phyloP scores from a whole-genome alignment of 2,797 vertebrate genomes.

The Psittacula echo region DNA sequence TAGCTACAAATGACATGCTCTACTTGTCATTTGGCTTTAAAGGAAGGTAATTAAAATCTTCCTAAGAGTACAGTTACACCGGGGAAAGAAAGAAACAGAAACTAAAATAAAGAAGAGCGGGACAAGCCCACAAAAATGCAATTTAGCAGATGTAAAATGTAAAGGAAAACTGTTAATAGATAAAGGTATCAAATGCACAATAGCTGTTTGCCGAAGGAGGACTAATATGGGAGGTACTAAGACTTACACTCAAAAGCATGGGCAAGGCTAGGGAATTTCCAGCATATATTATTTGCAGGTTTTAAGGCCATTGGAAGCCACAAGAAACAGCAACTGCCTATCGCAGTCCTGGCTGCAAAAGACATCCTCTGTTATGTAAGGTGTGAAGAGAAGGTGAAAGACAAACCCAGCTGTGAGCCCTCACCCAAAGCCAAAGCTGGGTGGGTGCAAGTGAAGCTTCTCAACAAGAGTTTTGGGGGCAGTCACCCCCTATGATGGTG shows the following conservation, averaged over 20 bases:
- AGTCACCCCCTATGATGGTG: neutral
- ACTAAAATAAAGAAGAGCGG: neutral
- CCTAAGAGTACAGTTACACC: conserved; percentile 48
- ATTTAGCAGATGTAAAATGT: conserved; percentile 52
- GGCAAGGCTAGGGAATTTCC: conserved; percentile 52
- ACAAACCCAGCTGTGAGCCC: neutral
- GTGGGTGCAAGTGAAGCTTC: neutral
- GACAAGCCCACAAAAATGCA: conserved; percentile 64
- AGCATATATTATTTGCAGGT: neutral
- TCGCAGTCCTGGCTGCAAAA: neutral
- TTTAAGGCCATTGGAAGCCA: conserved; percentile 28
- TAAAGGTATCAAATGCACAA: conserved; percentile 33
- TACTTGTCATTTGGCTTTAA: conserved; percentile 67
- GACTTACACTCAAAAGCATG: neutral
- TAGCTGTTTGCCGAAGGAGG: conserved; percentile 36
- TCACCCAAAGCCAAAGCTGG: neutral
- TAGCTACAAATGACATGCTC: conserved; percentile 72
- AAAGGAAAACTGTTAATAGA: conserved; percentile 29
- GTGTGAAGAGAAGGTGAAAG: neutral
- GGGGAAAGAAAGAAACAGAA: neutral
- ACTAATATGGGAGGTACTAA: neutral
- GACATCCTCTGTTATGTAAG: neutral
- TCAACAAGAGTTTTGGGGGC: neutral
- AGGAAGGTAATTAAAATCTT: conserved; percentile 75
- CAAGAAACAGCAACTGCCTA: neutral